Evolutionary conservation across 2,113 vertebrate genomes (phyloP), one percentile per base, ranked within the genome.

Genomic region (Cryptotis parvus): DNA sequence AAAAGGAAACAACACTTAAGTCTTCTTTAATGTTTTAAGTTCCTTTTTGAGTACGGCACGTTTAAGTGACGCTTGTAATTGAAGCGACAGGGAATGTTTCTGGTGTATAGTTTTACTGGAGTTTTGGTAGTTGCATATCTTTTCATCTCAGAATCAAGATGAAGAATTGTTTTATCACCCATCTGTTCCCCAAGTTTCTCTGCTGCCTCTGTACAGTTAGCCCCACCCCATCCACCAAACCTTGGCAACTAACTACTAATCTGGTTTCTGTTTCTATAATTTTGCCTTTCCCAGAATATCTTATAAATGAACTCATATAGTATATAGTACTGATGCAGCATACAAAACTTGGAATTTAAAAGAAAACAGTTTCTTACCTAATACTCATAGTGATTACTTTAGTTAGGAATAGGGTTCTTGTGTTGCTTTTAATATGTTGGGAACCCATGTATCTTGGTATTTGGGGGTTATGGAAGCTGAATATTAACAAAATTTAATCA

Each of bases 381-480:
- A 20, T 76, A 84, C 78, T 61, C 2, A 41, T 31, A 45, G 1
- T 89, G 20, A 43, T 68, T 14, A 61, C 74, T 88, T 94, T 77
- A 66, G 58, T 76, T 94, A 55, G 29, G 74, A 43, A 33, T 45
- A 55, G 75, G 22, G 35, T n/a, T 91, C 37, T 81, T 76, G 12
- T 89, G 15, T 9, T 87, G 22, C 12, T 35, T 55, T 91, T 0
- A 86, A 45, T 82, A 43, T 70, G 45, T 74, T 70, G 55, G 89
- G 76, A 91, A 55, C 37, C 41, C 76, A 0, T 79, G 26, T 37
- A 29, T 84, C 63, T 49, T 24, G 52, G 14, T 88, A 6, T 93
- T 90, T 84, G 63, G 58, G 35, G 89, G 90, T 87, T 87, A 52
- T 45, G 58, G 84, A 92, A 83, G 45, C 49, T 87, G 11, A 24